These are phyloP conservation scores for Mantis religiosa DNA, from an alignment of 2,888 invertebrate species.

Conservation along the genomic window DNA sequence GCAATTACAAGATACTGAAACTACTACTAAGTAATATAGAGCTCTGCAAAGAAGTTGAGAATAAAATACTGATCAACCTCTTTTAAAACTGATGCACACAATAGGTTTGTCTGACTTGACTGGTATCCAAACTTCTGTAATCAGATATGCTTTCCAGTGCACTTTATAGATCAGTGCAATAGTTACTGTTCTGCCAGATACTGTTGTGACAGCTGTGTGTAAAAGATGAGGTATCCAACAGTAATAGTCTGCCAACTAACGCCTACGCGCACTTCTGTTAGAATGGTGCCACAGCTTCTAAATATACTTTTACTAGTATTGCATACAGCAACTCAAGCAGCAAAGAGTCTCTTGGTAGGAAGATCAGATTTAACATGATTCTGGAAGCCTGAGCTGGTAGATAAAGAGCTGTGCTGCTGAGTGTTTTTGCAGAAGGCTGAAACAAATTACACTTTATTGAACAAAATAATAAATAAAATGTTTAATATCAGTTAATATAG, in stretches of 20 bases:
- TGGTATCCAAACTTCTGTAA: neutral
- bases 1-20: no score
- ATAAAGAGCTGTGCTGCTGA: neutral
- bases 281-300: neutral
- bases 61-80: neutral
- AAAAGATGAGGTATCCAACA: neutral
- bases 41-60: no score
- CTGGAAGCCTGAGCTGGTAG: neutral
- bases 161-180: neutral
- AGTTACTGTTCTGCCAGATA: neutral
- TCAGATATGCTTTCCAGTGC: neutral
- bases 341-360: neutral
- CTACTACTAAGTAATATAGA: no score
- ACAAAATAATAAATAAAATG: neutral
- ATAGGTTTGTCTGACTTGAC: neutral
- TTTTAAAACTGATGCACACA: neutral
- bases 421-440: neutral
- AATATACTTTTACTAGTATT: neutral
- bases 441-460: neutral
- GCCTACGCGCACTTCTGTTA: neutral
- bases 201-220: neutral
- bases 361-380: neutral
- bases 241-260: neutral
- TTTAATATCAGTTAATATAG: neutral
- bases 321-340: neutral